Evolutionary conservation across 2,888 invertebrate species (phyloP).

Genomic region (Ypsolopha sequella): DNA sequence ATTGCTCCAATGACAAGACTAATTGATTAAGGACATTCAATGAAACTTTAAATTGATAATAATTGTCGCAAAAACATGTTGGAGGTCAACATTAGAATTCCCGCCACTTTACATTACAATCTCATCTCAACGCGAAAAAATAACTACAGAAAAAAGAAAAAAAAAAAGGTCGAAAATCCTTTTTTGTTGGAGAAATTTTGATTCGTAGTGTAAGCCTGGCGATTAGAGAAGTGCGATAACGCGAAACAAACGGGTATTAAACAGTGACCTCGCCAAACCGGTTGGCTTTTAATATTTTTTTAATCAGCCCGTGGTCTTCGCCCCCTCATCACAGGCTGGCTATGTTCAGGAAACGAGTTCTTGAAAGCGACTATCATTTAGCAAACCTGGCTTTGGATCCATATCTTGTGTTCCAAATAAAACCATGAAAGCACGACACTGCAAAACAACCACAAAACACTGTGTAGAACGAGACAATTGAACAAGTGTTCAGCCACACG

Average conservation of each 20-base stretch:
- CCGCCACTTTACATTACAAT: constrained; percentile 17
- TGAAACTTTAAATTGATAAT: constrained; percentile 42
- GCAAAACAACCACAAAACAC: constrained; percentile 32
- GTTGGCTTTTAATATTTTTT: constrained; percentile 25
- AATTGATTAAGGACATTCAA: constrained; percentile 24
- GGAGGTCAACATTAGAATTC: constrained; percentile 24
- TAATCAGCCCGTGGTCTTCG: constrained; percentile 1
- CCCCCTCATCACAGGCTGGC: constrained; percentile 5
- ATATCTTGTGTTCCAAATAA: constrained; percentile 4
- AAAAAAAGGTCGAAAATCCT: constrained; percentile 9
- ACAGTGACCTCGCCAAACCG: constrained; percentile 36
- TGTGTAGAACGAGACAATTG: neutral
- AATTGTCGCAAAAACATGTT: constrained; percentile 40
- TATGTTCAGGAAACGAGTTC: constrained; percentile 33
- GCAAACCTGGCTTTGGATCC: constrained; percentile 36
- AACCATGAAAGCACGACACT: constrained; percentile 14
- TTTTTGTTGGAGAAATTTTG: constrained; percentile 21
- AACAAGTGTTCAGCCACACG: constrained; percentile 11
- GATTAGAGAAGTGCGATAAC: constrained; percentile 25
- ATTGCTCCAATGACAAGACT: constrained; percentile 11
- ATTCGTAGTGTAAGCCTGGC: constrained; percentile 25
- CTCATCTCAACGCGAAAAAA: neutral
- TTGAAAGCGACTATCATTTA: constrained; percentile 26
- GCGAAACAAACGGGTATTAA: constrained; percentile 19
- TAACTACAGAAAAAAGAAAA: constrained; percentile 13